A percentile compares a stretch with the other conserved stretches of the same genome.
phyloP scores from a whole-genome alignment of 2,113 vertebrate genomes.

The Hypanus sabinus region DNA sequence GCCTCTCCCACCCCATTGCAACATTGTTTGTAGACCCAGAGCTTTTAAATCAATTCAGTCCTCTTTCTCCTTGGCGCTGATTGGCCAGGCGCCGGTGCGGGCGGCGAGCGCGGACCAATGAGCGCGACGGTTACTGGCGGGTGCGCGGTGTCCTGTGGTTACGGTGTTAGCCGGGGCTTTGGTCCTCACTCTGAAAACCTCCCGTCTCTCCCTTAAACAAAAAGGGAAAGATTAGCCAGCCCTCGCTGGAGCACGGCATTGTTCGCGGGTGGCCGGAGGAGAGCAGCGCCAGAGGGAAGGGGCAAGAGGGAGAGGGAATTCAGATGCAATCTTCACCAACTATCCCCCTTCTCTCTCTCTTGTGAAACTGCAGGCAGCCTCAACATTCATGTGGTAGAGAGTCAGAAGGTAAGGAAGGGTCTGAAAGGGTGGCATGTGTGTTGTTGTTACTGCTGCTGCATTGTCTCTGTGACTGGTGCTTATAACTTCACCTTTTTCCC shows the following conservation, averaged over 20 bases:
- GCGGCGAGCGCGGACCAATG: not conserved
- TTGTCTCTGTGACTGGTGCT: not conserved
- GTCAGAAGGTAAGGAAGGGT: not conserved
- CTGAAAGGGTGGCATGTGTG: not conserved
- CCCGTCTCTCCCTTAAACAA: not conserved
- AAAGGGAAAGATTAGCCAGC: not conserved
- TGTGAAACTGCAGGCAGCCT: not conserved
- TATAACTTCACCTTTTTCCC: not conserved
- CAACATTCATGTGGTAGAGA: not conserved
- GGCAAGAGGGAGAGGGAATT: not conserved
- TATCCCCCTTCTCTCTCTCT: not conserved
- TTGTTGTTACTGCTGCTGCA: not conserved
- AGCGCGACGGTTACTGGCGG: not conserved
- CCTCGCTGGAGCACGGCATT: not conserved
- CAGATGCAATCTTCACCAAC: not conserved
- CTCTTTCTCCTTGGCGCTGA: constrained; percentile 24
- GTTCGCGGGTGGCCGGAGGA: not conserved
- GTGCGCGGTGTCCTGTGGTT: constrained; percentile 29
- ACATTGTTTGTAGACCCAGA: not conserved
- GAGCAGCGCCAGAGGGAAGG: not conserved
- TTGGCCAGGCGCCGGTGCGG: not conserved
- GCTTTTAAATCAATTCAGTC: constrained; percentile 26
- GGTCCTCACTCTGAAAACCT: not conserved
- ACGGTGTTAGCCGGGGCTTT: not conserved
- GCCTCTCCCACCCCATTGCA: not conserved